Evolutionary conservation across 2,888 invertebrate genomes (phyloP), one percentile per base, ranked within the genome.

Genomic region (Serripes groenlandicus): DNA sequence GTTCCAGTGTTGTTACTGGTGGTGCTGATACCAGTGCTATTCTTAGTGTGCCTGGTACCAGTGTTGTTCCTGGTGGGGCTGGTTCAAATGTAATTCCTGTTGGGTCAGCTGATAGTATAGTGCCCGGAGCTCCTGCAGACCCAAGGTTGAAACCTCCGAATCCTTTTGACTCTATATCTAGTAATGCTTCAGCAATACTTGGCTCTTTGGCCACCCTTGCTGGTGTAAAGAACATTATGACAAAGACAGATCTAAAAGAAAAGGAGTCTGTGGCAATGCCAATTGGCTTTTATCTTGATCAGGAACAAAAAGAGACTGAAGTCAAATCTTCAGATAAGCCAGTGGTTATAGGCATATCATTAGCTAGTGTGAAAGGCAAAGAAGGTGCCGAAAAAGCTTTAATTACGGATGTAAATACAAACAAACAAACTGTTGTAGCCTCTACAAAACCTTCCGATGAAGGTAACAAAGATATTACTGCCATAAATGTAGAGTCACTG

Each of bases 241-340:
- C 23, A 34, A 74, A 74, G 21, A 18, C 34, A 21, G 26, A 30
- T n/a, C 54, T 54, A 54, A 64, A 66, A 15, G 56, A 26, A 26
- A 11, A n/a, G 3, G 66, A 66, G 1, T 21, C 34, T 26, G n/a
- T 70, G 70, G n/a, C 26, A 15, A 79, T 75, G 60, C 80, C 80
- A 23, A 80, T 75, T 69, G 85, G 82, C 32, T 86, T 78, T 34
- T 86, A 82, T 83, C 80, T 82, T 58, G 85, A 86, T 49, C 82
- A 82, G n/a, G 54, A 49, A 49, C 35, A 35, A 26, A 23, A 62
- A 23, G 66, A 3, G 11, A n/a, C 21, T 1, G 34, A 32, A 26
- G 26, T 21, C 26, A 26, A 26, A n/a, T 28, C 23, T 4, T 3
- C 15, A 58, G 58, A n/a, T 4, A n/a, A n/a, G n/a, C n/a, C n/a